Conservation (phyloP, 2,113 vertebrate genomes). For the Entomyzon cyanotis region DNA sequence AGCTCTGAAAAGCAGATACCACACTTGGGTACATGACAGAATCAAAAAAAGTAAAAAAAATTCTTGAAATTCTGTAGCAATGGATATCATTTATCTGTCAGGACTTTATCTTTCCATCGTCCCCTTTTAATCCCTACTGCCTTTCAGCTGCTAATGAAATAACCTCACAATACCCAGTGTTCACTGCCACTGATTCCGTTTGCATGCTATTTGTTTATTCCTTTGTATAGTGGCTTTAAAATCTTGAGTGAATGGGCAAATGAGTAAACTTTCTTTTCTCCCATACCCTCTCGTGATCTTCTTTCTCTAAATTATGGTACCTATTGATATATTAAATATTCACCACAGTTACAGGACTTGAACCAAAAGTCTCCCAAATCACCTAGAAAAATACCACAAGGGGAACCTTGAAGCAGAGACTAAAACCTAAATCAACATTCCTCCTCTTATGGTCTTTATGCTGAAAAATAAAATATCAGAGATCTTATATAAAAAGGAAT, state of each 20-base stretch:
- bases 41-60: neutral
- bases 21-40: neutral
- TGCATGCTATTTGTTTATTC: neutral
- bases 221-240: neutral
- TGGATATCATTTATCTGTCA: neutral
- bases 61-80: neutral
- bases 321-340: neutral
- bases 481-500: rapidly evolving
- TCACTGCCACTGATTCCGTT: neutral
- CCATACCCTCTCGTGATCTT: neutral
- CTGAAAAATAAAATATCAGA: neutral
- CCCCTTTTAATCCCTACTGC: neutral
- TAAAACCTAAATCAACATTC: neutral
- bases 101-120: neutral
- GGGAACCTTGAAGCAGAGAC: neutral
- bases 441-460: neutral
- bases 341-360: neutral
- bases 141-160: neutral
- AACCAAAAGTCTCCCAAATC: neutral
- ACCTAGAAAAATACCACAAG: neutral
- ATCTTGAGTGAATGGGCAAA: neutral
- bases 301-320: neutral
- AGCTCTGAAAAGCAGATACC: neutral
- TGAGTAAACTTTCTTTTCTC: neutral
- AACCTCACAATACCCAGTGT: neutral